Conservation (phyloP, 2,888 invertebrate species). For the Catocala fraxini region DNA sequence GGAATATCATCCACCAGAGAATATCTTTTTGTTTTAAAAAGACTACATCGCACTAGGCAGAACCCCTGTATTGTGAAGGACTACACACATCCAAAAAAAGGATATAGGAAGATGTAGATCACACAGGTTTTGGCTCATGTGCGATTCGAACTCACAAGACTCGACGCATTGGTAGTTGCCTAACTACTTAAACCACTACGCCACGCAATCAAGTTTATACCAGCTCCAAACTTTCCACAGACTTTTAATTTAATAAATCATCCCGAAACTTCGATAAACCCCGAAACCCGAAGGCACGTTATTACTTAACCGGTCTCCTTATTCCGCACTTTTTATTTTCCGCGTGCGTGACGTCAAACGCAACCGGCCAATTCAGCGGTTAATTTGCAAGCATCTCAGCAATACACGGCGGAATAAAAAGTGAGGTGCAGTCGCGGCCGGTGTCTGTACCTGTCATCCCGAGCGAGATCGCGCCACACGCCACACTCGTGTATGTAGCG, state of each 20-base stretch:
- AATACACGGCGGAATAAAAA: conserved; percentile 68
- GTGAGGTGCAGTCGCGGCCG: conserved; percentile 66
- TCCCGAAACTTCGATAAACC: conserved; percentile 17
- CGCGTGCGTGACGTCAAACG: conserved; percentile 46
- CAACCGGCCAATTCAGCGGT: conserved; percentile 48
- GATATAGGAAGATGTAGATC: too few relatives aligned
- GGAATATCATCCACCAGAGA: background rate
- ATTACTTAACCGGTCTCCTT: conserved; percentile 12
- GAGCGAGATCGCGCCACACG: conserved; percentile 65
- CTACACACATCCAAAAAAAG: too few relatives aligned
- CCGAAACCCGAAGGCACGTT: conserved; percentile 2
- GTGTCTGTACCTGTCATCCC: conserved; percentile 67
- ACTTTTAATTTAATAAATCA: background rate
- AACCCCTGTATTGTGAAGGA: too few relatives aligned
- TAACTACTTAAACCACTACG: too few relatives aligned
- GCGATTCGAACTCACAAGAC: too few relatives aligned
- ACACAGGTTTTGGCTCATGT: too few relatives aligned
- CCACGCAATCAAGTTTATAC: too few relatives aligned
- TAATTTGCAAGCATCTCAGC: conserved; percentile 55
- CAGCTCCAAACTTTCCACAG: background rate
- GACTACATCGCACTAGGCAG: too few relatives aligned
- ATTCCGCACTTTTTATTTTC: conserved; percentile 37
- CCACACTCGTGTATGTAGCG: conserved; percentile 75
- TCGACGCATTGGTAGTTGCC: too few relatives aligned
- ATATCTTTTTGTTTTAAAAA: too few relatives aligned